These are phyloP conservation scores for Alitta virens DNA, from an alignment of 2,888 invertebrate species.

Conservation along the genomic window DNA sequence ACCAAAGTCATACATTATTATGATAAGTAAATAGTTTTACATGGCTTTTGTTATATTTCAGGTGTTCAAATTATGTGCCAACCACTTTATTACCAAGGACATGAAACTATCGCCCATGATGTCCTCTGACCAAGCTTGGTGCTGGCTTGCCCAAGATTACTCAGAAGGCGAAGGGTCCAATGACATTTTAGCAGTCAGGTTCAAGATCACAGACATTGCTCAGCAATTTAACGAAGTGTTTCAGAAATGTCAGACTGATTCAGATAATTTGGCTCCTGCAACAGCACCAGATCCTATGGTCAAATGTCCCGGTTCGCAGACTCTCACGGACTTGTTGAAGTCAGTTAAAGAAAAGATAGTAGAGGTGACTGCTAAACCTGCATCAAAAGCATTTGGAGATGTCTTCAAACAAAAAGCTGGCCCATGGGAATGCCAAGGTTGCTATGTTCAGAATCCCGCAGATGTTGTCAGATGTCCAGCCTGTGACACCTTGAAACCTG, in stretches of 20 bases:
- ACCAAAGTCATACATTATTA: too few relatives aligned
- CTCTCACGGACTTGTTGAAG: too few relatives aligned
- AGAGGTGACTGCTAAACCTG: too few relatives aligned
- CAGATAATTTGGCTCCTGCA: too few relatives aligned
- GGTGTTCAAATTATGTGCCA: constrained; percentile 86
- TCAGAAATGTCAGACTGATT: constrained; percentile 45
- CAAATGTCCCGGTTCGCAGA: too few relatives aligned
- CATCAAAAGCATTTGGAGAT: background rate
- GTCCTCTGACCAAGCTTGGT: constrained; percentile 63
- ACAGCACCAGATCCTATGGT: too few relatives aligned
- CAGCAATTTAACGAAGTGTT: constrained; percentile 71
- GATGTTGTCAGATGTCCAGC: constrained; percentile 41
- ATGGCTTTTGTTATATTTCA: too few relatives aligned
- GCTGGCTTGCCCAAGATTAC: constrained; percentile 66
- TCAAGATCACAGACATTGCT: constrained; percentile 77
- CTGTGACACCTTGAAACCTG: constrained; percentile 48
- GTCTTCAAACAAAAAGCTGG: constrained; percentile 62
- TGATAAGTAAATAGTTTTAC: too few relatives aligned
- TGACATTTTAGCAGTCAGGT: constrained; percentile 79
- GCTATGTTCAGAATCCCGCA: constrained; percentile 64
- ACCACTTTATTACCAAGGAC: constrained; percentile 76
- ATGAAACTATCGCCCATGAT: constrained; percentile 71
- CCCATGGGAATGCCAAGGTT: constrained; percentile 69
- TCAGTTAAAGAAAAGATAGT: too few relatives aligned
- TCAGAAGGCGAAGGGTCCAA: constrained; percentile 70